phyloP scores from a whole-genome alignment of 1,140 invertebrate species.

The Rhynchophorus ferrugineus region DNA sequence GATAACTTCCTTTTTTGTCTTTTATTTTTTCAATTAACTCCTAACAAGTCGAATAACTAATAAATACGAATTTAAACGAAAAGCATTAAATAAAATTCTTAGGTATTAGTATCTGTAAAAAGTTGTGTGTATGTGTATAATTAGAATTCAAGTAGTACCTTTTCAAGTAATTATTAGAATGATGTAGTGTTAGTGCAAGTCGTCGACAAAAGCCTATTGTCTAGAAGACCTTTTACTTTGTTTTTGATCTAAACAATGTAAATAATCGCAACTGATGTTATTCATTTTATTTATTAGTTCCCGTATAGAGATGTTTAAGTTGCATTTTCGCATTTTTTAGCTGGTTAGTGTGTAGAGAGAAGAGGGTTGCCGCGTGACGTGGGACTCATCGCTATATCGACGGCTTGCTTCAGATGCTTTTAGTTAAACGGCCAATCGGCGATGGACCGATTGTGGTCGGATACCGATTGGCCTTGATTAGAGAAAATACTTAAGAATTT shows the following conservation, averaged over 20 bases:
- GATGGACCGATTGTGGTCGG: background rate
- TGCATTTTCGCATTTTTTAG: constrained; percentile 9
- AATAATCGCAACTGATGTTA: constrained; percentile 3
- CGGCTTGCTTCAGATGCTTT: constrained; percentile 18
- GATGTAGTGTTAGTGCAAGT: constrained; percentile 19
- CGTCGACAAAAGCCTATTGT: constrained; percentile 18
- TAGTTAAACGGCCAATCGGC: background rate
- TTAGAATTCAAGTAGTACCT: constrained; percentile 7
- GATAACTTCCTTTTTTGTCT: constrained; percentile 5
- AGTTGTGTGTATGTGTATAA: constrained; percentile 13
- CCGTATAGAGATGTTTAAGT: background rate
- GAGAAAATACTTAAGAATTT: constrained; percentile 22
- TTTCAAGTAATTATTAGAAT: constrained; percentile 6
- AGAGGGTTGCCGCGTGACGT: constrained; percentile 9
- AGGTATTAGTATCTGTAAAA: constrained; percentile 8
- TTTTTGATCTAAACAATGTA: no score
- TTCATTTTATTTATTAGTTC: constrained; percentile 4
- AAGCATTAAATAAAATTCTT: no score
- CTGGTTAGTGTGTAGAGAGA: constrained; percentile 16
- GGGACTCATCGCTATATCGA: constrained; percentile 14
- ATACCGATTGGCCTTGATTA: constrained; percentile 3
- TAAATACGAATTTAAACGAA: constrained; percentile 8
- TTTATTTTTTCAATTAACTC: background rate
- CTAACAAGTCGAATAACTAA: no score
- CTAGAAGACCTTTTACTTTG: no score